A percentile compares a stretch with the other conserved stretches of the same genome.
These are phyloP conservation scores for Euwallacea fornicatus DNA, from an alignment of 1,140 invertebrate genomes.

Conservation along the genomic window DNA sequence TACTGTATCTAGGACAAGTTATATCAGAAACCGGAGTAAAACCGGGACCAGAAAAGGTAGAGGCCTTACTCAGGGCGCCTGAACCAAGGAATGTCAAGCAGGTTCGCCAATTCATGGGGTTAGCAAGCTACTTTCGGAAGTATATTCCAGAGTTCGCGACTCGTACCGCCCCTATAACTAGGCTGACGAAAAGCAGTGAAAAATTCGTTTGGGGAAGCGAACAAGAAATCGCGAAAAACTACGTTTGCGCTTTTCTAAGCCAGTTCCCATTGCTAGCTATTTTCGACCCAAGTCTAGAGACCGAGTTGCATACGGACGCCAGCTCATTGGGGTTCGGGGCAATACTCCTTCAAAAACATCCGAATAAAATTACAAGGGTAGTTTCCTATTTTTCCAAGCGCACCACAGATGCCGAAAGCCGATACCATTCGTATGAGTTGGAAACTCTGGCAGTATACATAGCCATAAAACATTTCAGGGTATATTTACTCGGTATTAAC, in stretches of 20 bases:
- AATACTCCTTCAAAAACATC: no score
- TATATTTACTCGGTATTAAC: conserved; percentile 51
- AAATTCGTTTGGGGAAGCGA: conserved; percentile 29
- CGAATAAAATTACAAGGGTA: no score
- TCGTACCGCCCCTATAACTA: conserved; percentile 36
- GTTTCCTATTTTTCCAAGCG: no score
- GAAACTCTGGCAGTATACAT: no score
- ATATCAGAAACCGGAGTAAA: conserved; percentile 35
- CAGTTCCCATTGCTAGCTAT: conserved; percentile 12
- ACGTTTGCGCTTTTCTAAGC: conserved; percentile 12
- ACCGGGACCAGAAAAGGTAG: conserved; percentile 41
- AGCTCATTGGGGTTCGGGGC: no score
- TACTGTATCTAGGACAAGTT: conserved; percentile 32
- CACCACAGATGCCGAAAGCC: no score
- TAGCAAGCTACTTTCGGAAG: conserved; percentile 47
- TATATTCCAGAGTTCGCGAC: conserved; percentile 43
- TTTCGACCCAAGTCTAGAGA: no score
- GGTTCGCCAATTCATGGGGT: conserved; percentile 52
- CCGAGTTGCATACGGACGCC: no score
- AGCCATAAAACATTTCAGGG: no score
- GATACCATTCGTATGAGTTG: no score
- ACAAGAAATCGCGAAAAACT: conserved; percentile 40
- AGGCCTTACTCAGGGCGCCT: conserved; percentile 34
- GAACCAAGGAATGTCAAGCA: conserved; percentile 44
- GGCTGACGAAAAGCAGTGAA: conserved; percentile 31